A percentile compares a stretch with the other conserved stretches of the same genome.
Evolutionary conservation across 1,140 invertebrate genomes (phyloP).

Genomic region (Monochamus saltuarius): DNA sequence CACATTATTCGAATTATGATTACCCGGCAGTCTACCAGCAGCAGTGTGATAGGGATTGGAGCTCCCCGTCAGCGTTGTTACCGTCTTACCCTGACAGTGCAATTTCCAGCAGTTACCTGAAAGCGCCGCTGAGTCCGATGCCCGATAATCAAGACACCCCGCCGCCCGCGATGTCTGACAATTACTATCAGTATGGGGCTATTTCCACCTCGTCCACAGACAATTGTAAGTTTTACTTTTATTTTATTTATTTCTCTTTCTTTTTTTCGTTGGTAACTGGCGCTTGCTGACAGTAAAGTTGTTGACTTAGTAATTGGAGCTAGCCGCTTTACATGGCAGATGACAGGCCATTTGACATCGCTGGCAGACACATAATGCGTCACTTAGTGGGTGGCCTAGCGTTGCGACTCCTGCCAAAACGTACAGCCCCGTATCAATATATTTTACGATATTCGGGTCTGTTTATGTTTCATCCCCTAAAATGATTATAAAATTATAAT

Average conservation of each 20-base stretch:
- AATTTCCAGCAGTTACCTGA: conserved; percentile 41
- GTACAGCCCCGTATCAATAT: conserved; percentile 9
- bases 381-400: conserved; percentile 32
- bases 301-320: conserved; percentile 34
- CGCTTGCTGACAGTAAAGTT: conserved; percentile 18
- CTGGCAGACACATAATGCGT: conserved; percentile 29
- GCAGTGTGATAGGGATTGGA: conserved; percentile 47
- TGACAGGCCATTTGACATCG: conserved; percentile 34
- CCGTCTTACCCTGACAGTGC: conserved; percentile 36
- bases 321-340: conserved; percentile 30
- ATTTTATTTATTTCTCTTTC: conserved; percentile 5
- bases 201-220: conserved; percentile 37
- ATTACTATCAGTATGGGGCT: conserved; percentile 42
- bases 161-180: conserved; percentile 35
- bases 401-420: conserved; percentile 28
- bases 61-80: conserved; percentile 29
- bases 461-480: too few species aligned
- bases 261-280: conserved; percentile 9
- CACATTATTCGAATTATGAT: conserved; percentile 44
- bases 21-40: conserved; percentile 46
- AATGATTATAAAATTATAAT: too few species aligned
- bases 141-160: conserved; percentile 44
- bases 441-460: too few species aligned
- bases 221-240: conserved; percentile 38
- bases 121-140: conserved; percentile 48